Conservation (phyloP, 2,797 vertebrate genomes). For the Spatula clypeata region DNA sequence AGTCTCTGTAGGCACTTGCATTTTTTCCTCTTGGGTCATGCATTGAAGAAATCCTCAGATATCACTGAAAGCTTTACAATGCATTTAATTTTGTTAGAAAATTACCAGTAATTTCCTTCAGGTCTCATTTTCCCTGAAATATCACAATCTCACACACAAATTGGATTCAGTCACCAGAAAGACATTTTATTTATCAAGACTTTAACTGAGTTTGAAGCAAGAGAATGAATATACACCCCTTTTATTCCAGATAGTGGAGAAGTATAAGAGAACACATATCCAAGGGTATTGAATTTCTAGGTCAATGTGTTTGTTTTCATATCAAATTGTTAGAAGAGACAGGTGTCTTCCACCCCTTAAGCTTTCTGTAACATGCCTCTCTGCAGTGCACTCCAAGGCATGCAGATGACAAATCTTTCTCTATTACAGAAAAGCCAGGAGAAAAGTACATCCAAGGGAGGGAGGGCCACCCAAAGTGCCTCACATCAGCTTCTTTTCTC, state of each 20-base stretch:
- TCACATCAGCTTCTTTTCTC: neutral
- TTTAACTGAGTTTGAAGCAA: constrained; percentile 40
- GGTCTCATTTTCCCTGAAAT: neutral
- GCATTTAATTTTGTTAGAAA: constrained; percentile 23
- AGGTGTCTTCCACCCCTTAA: neutral
- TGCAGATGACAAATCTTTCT: constrained; percentile 4
- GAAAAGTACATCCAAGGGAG: neutral
- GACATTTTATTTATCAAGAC: constrained; percentile 2
- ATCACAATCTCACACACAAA: neutral
- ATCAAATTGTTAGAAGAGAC: neutral
- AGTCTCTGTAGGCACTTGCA: neutral
- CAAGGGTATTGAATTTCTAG: neutral
- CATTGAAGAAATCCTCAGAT: neutral
- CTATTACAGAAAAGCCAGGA: constrained; percentile 11
- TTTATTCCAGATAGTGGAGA: neutral
- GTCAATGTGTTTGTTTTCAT: neutral
- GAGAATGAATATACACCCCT: neutral
- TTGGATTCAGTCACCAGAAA: constrained; percentile 30
- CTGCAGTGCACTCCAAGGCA: neutral
- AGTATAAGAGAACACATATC: neutral
- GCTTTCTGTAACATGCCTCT: neutral
- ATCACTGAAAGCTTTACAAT: neutral
- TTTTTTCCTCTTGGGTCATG: neutral
- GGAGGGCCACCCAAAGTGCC: neutral
- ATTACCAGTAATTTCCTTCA: constrained; percentile 30